Percentiles rank a stretch among this genome's conserved stretches.
Conservation (phyloP, 2,797 vertebrate species). For the Peromyscus attwateri region DNA sequence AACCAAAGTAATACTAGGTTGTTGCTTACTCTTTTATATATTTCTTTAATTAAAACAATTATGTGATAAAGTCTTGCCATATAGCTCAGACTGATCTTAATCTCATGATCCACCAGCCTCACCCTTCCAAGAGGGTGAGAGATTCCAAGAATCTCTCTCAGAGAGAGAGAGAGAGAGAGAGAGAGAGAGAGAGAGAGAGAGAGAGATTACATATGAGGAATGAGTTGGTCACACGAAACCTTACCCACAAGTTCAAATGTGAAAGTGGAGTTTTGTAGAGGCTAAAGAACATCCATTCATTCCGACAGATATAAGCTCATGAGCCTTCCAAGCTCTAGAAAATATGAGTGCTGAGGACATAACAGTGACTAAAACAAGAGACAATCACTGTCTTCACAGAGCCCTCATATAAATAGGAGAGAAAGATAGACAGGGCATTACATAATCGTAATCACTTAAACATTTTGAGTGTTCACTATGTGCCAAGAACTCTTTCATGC, state of each 20-base stretch:
- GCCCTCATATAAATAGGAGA: background rate
- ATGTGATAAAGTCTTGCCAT: background rate
- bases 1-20: background rate
- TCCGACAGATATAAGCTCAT: too few relatives aligned
- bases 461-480: background rate
- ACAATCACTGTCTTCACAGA: fast-evolving
- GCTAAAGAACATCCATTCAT: background rate
- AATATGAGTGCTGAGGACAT: background rate
- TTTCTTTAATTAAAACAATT: background rate
- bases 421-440: background rate
- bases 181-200: too few relatives aligned
- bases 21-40: background rate
- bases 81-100: background rate
- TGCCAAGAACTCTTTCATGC: background rate
- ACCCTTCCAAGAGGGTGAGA: background rate
- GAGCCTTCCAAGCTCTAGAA: too few relatives aligned
- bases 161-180: too few relatives aligned
- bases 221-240: background rate
- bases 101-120: background rate
- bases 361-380: background rate
- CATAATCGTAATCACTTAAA: background rate
- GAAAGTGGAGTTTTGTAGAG: background rate
- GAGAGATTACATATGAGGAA: too few relatives aligned
- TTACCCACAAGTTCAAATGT: background rate
- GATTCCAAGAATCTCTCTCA: too few relatives aligned